These are phyloP conservation scores for Neotoxoptera formosana DNA, from an alignment of 1,140 invertebrate species.

Conservation along the genomic window DNA sequence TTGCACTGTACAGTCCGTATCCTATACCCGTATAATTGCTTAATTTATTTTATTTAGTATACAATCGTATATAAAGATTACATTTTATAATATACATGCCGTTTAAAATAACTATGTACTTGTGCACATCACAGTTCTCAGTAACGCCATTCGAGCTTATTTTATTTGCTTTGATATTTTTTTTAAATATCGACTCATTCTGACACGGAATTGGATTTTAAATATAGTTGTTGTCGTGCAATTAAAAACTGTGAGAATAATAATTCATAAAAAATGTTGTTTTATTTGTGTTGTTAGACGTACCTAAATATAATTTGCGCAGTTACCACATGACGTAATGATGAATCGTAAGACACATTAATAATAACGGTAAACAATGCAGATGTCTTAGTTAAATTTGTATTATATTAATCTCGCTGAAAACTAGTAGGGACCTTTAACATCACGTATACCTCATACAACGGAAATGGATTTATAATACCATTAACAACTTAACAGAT, in stretches of 20 bases:
- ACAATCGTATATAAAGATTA: not conserved
- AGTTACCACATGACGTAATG: not conserved
- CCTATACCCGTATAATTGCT: not conserved
- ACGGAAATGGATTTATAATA: not conserved
- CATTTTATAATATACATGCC: not conserved
- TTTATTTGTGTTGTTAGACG: not conserved
- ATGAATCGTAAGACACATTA: not conserved
- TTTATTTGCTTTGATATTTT: not conserved
- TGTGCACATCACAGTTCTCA: not conserved
- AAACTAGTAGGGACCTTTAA: not conserved
- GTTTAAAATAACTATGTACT: not conserved
- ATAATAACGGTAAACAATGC: not conserved
- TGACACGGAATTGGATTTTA: not conserved
- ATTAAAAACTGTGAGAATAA: not conserved
- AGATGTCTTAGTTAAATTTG: not conserved
- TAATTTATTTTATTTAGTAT: not conserved
- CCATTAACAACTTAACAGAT: conserved; percentile 7
- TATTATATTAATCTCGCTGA: not conserved
- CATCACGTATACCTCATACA: not conserved
- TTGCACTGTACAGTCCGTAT: too few relatives aligned
- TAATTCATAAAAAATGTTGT: not conserved
- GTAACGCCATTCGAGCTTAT: not conserved
- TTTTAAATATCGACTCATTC: not conserved
- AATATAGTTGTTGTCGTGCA: not conserved
- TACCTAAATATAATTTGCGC: not conserved